Evolutionary conservation across 2,797 vertebrate genomes (phyloP).

Genomic region (Meriones psammophilus): DNA sequence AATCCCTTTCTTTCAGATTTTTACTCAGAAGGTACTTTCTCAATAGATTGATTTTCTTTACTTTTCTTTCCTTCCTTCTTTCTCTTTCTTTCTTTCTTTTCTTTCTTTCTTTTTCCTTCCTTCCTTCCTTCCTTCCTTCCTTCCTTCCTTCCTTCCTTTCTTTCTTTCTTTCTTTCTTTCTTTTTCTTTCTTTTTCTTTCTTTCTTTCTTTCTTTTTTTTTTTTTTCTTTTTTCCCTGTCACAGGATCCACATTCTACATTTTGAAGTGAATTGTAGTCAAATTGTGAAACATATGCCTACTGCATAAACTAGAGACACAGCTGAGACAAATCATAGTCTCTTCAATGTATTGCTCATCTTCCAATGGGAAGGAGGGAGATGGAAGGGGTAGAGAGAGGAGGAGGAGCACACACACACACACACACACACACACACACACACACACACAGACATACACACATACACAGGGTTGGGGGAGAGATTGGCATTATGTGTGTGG

Average conservation of each 20-base stretch:
- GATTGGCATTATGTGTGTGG: too few species aligned
- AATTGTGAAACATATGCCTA: conserved; percentile 93
- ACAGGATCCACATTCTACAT: conserved; percentile 93
- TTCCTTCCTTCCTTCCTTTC: too few species aligned
- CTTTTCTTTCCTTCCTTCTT: too few species aligned
- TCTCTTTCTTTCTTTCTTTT: background rate
- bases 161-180: too few species aligned
- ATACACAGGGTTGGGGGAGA: too few species aligned
- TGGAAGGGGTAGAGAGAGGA: background rate
- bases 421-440: too few species aligned
- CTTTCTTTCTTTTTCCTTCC: too few species aligned
- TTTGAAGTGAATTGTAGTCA: conserved; percentile 93
- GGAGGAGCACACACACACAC: too few species aligned
- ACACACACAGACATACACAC: too few species aligned
- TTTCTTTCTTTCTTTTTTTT: too few species aligned
- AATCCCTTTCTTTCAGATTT: conserved; percentile 88
- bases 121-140: too few species aligned
- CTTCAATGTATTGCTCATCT: conserved; percentile 91
- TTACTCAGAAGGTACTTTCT: conserved; percentile 87
- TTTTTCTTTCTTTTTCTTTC: too few species aligned
- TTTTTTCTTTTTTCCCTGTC: conserved; percentile 88
- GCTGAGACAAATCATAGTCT: conserved; percentile 94
- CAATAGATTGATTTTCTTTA: conserved; percentile 85
- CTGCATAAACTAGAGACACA: conserved; percentile 90
- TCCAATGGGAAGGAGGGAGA: conserved; percentile 83